Evolutionary conservation across 2,797 vertebrate species (phyloP).

Genomic region (Manis crassicaudata): DNA sequence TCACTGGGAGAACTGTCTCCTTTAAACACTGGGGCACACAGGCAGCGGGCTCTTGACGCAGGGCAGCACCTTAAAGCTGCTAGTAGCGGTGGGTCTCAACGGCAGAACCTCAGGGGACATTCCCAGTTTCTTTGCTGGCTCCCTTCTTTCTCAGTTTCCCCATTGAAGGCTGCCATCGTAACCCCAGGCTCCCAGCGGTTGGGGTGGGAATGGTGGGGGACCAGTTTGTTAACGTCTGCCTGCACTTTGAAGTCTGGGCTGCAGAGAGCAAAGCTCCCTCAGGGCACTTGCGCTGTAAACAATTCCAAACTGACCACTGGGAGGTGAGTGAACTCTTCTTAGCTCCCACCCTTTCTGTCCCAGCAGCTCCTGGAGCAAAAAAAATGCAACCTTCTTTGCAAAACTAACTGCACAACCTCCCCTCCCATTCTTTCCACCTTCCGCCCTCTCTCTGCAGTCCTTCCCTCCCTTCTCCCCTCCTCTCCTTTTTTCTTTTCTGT

Average conservation of each 20-base stretch:
- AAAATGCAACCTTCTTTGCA: neutral
- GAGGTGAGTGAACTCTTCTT: neutral
- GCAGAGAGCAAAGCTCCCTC: neutral
- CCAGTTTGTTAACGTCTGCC: conserved; percentile 9
- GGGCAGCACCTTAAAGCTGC: neutral
- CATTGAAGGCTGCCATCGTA: neutral
- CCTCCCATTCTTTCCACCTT: no score
- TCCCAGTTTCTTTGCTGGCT: neutral
- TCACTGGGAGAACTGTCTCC: neutral
- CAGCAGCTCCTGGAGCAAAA: neutral
- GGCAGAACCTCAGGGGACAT: neutral
- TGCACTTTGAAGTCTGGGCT: conserved; percentile 51
- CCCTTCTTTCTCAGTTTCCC: conserved; percentile 51
- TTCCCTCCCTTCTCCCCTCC: no score
- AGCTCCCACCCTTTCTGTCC: neutral
- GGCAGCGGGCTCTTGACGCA: neutral
- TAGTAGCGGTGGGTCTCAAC: neutral
- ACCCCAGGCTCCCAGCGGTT: neutral
- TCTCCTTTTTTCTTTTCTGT: neutral
- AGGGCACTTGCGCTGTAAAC: neutral
- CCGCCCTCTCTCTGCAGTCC: neutral
- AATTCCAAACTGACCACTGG: neutral
- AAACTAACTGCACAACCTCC: neutral
- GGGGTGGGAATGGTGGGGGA: neutral
- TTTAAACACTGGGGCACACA: fast-evolving